phyloP scores from a whole-genome alignment of 2,888 invertebrate genomes.

The Melitaea athalia region DNA sequence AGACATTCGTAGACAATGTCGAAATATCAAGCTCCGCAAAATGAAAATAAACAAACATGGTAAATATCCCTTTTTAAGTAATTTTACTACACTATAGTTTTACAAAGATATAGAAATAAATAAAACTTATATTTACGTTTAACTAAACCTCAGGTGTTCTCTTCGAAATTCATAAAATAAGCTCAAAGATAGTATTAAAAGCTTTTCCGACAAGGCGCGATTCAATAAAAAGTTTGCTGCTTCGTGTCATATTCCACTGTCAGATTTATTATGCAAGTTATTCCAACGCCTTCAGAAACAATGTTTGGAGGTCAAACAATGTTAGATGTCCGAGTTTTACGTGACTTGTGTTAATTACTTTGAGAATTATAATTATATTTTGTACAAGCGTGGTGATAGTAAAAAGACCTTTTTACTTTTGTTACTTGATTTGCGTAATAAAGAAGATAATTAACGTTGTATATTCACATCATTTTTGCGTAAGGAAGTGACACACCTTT shows the following conservation, averaged over 20 bases:
- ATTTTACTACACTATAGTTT: background rate
- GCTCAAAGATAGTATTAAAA: background rate
- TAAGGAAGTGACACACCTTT: no score
- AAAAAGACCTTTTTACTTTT: background rate
- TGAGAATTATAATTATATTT: constrained; percentile 26
- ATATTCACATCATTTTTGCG: no score
- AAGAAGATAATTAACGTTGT: background rate
- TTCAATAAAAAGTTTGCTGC: constrained; percentile 13
- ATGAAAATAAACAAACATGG: no score
- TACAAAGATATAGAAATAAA: background rate
- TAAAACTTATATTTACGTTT: background rate
- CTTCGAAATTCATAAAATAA: background rate
- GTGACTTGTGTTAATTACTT: constrained; percentile 19
- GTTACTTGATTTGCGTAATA: background rate
- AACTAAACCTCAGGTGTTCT: background rate
- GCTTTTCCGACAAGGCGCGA: constrained; percentile 2
- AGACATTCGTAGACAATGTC: no score
- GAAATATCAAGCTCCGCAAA: no score
- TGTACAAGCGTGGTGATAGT: background rate
- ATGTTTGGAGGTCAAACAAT: constrained; percentile 20
- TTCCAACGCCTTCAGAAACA: background rate
- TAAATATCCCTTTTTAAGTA: no score
- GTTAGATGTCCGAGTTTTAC: constrained; percentile 1
- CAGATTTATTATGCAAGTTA: constrained; percentile 18
- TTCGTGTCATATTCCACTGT: constrained; percentile 10